phyloP scores from a whole-genome alignment of 2,797 vertebrate species.

The Pagetopsis macropterus region DNA sequence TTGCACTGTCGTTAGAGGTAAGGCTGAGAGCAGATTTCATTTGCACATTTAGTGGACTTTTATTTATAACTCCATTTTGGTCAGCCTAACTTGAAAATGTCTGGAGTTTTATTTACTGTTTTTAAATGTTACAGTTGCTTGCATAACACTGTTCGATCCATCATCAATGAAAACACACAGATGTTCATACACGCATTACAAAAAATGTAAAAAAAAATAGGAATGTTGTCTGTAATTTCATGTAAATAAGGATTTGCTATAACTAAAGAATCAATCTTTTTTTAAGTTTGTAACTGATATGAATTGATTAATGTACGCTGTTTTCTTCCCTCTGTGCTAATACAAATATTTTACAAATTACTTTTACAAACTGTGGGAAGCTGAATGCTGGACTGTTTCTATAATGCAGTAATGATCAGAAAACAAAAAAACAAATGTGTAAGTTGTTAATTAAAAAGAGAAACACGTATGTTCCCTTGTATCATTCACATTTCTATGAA shows the following conservation, averaged over 20 bases:
- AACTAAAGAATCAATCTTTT: conserved; percentile 81
- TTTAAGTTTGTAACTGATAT: conserved; percentile 59
- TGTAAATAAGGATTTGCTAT: conserved; percentile 87
- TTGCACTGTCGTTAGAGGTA: conserved; percentile 83
- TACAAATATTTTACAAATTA: conserved; percentile 53
- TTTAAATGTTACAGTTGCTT: conserved; percentile 11
- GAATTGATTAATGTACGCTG: conserved; percentile 61
- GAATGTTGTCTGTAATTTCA: conserved; percentile 83
- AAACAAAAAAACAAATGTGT: conserved; percentile 63
- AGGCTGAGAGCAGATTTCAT: conserved; percentile 81
- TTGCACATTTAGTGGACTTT: conserved; percentile 90
- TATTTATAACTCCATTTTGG: conserved; percentile 48
- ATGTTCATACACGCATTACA: conserved; percentile 13
- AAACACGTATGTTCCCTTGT: conserved; percentile 82
- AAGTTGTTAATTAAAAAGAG: conserved; percentile 37
- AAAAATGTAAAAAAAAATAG: conserved; percentile 49
- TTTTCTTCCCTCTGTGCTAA: conserved; percentile 58
- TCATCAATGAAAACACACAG: not conserved
- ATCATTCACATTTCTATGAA: conserved; percentile 78
- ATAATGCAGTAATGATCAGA: conserved; percentile 79
- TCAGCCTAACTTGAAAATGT: conserved; percentile 14
- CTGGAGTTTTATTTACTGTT: conserved; percentile 18
- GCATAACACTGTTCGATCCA: not conserved
- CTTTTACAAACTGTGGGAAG: conserved; percentile 78
- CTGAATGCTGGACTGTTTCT: conserved; percentile 89